Base-by-base conservation (phyloP, 1,140 invertebrate genomes). In the Galleria mellonella region DNA sequence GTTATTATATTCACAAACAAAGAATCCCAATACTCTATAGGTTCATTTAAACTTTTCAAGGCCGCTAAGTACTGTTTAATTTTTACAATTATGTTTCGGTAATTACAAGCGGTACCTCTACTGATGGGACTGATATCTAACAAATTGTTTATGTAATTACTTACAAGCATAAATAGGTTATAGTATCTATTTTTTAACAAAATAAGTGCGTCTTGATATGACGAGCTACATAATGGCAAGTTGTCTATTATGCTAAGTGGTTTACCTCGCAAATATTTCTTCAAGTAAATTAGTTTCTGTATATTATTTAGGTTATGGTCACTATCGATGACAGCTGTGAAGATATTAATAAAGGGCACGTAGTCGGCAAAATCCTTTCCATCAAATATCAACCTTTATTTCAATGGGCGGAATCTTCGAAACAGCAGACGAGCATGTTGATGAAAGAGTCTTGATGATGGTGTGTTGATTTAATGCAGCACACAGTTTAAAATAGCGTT, bases 271-370 rank as follows among this genome's bases (percentile, higher is more conserved):
- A 47, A 23, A 36, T 32, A 41, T n/a, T 35, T 47, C 15, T 39
- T 47, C 5, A 47, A 11, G 17, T 11, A 47, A 35, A 10, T 33
- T 9, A 47, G 27, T 17, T 29, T 40, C 29, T 47, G 37, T 2
- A 47, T 15, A 13, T 28, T 8, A 28, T 12, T 4, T 9, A 47
- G 12, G 1, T 15, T 13, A 3, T 2, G 11, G n/a, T 47, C 32
- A 9, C 9, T 13, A 23, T 47, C 9, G 1, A 47, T 10, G 3
- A 47, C 12, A n/a, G 45, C 45, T 1, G 12, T 9, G n/a, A 47
- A 47, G 37, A 40, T 32, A 15, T 40, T 30, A 9, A 40, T 40
- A 15, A 47, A n/a, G n/a, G n/a, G n/a, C n/a, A n/a, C n/a, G n/a
- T n/a, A n/a, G n/a, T n/a, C n/a, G n/a, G n/a, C n/a, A 47, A 9